Evolutionary conservation across 2,888 invertebrate genomes (phyloP), one percentile per base, ranked within the genome.

Genomic region (Eristalis tenax): DNA sequence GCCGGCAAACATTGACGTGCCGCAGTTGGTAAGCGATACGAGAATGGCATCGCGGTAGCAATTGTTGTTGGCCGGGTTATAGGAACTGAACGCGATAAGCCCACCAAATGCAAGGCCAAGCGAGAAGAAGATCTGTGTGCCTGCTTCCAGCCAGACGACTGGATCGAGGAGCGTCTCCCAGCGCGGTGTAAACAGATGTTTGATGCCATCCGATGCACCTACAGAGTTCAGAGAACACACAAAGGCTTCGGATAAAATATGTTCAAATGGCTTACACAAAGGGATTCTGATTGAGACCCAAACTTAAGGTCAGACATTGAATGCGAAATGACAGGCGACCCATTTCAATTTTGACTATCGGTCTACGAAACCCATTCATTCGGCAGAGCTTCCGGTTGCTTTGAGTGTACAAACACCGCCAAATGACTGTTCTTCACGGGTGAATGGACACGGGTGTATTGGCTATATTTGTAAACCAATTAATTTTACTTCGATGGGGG

Each of bases 61-160:
- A 93, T 99, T 98, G 93, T 99, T 99, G 92, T 98, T 98, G 2
- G 98, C 97, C 0, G 98, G 98, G 93, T 99, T 99, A 93, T 99
- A 99, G 0, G 99, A 99, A 84, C 93, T 93, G 75, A 99, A 99
- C 0, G 99, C 99, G 86, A 99, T 99, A 50, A 99, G 94, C 10
- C 99, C 99, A 13, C 99, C 99, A 90, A 99, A 99, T 0, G 98
- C 99, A 68, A 99, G 94, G 10, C 99, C 99, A 84, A 99, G 94
- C 0, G 98, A 99, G 93, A 99, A 99, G 94, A 99, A 99, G 90
- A 99, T 99, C 93, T 99, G 99, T 0, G 99, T 99, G 2, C 99
- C 99, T 0, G 99, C 99, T 93, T 99, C 99, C 74, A 99, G 93
- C 99, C 99, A 99, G 0, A 99, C 99, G 0, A 98, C 97, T 10